Base-by-base conservation (phyloP, 2,797 vertebrate species). In the Centropyge bicolor region DNA sequence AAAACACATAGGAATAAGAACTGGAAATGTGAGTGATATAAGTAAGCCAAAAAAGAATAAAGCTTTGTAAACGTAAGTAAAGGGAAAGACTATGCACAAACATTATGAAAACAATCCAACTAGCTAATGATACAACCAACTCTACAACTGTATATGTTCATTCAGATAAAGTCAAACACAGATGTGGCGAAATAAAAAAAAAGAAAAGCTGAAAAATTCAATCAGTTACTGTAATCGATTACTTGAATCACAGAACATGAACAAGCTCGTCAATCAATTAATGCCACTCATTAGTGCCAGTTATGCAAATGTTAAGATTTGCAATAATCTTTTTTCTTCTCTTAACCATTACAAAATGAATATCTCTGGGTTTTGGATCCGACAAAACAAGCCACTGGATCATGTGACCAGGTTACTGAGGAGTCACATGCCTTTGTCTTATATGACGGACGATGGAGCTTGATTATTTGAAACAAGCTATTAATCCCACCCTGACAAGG, bases 381-480 rank as follows among this genome's bases (percentile, higher is more conserved):
- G 20, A 40, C 20, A 60, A 60, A 40, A 22, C 11, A 40, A 38
- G 7, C 57, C 19, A 59, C 1, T 38, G 19, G 14, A 35, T 35
- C 24, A 54, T 19, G 27, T 31, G 27, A 31, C 27, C 27, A 31
- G 8, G 27, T 55, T 17, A 27, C 51, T 54, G 7, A 67, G 10
- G 5, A 70, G 20, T 16, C 16, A 70, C 55, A 22, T 36, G 20
- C 20, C 9, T 68, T n/a, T 49, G 7, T 52, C 35, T 64, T 20
- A 62, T 40, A 31, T 71, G 16, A 73, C n/a, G n/a, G n/a, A 8
- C 9, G 27, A 55, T 38, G 22, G 16, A 24, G 1, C 6, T 22
- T 3, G 19, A 10, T 49, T 69, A 73, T 72, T 70, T 45, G 36
- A 80, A 75, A 57, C 8, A 57, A 66, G 63, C 20, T 60, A 54